These are phyloP conservation scores for Erebia aethiops DNA, from an alignment of 2,888 invertebrate genomes.

Conservation along the genomic window DNA sequence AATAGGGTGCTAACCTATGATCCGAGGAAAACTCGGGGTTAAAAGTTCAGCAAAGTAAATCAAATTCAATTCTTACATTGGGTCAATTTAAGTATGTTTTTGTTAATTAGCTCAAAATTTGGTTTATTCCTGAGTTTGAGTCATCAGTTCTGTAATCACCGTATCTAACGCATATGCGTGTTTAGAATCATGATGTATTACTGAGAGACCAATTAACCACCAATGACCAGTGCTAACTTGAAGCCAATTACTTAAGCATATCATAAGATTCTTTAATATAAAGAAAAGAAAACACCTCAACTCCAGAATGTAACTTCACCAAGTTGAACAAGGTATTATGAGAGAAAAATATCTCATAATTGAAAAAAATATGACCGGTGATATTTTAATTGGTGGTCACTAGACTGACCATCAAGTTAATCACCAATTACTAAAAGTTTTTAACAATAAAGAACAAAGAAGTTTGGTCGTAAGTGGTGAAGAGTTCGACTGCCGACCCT, in stretches of 20 bases:
- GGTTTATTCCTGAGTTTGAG: neutral
- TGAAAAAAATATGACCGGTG: neutral
- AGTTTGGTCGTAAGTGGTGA: neutral
- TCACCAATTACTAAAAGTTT: neutral
- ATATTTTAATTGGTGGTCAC: neutral
- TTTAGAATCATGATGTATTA: neutral
- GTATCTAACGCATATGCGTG: too few species aligned
- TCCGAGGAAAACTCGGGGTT: neutral
- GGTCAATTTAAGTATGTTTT: neutral
- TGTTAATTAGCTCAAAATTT: neutral
- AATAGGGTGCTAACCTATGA: neutral
- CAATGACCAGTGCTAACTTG: neutral
- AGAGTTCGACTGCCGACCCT: neutral
- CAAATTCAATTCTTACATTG: neutral
- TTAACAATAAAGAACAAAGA: constrained; percentile 4
- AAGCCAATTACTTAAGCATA: neutral
- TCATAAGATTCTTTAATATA: neutral
- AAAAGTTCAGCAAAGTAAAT: neutral
- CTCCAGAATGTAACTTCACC: neutral
- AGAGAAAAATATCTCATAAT: neutral
- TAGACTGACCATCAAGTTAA: neutral
- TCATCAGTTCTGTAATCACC: neutral
- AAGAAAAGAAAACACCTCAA: neutral
- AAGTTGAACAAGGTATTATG: neutral
- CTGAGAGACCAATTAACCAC: neutral